Percentiles rank a stretch among this genome's conserved stretches.
Conservation (phyloP, 2,113 vertebrate genomes). For the Odocoileus hemionus region DNA sequence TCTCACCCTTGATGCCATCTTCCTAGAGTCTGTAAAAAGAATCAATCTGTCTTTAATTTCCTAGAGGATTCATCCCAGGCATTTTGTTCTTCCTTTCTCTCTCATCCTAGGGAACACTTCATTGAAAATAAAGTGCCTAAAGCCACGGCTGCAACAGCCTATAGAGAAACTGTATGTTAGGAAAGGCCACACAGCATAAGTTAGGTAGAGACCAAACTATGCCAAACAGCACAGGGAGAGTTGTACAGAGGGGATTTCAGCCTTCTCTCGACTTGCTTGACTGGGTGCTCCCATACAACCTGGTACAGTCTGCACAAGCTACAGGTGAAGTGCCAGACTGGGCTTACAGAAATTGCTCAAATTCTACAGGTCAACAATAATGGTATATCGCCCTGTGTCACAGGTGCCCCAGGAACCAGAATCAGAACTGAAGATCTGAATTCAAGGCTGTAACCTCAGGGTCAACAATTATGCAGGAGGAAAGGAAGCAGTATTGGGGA, state of each 20-base stretch:
- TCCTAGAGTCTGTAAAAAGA: background rate
- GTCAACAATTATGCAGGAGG: background rate
- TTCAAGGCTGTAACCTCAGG: background rate
- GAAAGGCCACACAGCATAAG: background rate
- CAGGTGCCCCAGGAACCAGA: background rate
- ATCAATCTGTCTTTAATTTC: slow-evolving; percentile 18
- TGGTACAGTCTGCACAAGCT: background rate
- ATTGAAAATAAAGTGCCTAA: background rate
- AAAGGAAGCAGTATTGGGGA: background rate
- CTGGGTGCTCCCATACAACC: background rate
- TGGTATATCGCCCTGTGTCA: background rate
- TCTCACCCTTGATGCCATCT: background rate
- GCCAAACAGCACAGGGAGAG: background rate
- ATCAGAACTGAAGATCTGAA: background rate
- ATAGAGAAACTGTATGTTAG: background rate
- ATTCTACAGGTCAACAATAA: background rate
- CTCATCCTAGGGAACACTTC: background rate
- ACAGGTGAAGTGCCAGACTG: background rate
- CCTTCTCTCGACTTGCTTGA: background rate
- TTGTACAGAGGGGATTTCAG: background rate
- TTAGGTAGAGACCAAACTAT: background rate
- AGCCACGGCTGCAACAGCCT: background rate
- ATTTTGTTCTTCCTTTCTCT: slow-evolving; percentile 2
- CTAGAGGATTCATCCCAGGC: background rate
- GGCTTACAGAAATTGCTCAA: background rate